Conservation (phyloP, 2,888 invertebrate genomes). For the Euzetes globulus region DNA sequence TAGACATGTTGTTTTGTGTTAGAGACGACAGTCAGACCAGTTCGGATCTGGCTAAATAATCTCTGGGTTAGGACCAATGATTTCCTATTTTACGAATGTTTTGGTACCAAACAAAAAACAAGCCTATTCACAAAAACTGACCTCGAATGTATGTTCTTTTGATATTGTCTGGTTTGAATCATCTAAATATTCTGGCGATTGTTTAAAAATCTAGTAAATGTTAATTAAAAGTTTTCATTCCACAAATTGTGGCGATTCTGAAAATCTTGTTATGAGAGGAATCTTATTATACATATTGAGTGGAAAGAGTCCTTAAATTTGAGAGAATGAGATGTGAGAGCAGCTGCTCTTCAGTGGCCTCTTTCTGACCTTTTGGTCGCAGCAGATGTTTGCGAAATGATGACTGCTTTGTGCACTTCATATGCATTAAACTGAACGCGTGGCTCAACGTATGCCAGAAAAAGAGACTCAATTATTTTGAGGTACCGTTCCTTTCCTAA, state of each 20-base stretch:
- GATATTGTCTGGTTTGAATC: no score
- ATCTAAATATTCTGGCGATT: no score
- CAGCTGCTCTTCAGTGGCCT: constrained; percentile 21
- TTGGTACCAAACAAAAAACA: no score
- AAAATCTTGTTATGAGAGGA: background rate
- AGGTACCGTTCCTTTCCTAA: constrained; percentile 21
- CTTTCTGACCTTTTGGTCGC: constrained; percentile 17
- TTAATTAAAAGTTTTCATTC: background rate
- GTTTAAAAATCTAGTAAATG: no score
- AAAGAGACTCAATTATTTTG: constrained; percentile 10
- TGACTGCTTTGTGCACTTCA: background rate
- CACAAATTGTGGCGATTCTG: background rate
- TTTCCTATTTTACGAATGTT: no score
- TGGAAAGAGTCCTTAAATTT: background rate
- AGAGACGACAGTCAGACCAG: no score
- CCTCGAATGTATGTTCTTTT: no score
- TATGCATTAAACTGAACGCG: constrained; percentile 1
- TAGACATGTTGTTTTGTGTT: no score
- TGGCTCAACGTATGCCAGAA: constrained; percentile 22
- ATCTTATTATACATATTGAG: background rate
- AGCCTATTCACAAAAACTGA: no score
- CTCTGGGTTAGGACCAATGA: no score
- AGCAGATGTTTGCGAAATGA: constrained; percentile 15
- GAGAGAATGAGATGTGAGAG: background rate
- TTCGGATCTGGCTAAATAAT: no score